Evolutionary conservation across 2,797 vertebrate genomes (phyloP).

Genomic region (Chiroxiphia lanceolata): DNA sequence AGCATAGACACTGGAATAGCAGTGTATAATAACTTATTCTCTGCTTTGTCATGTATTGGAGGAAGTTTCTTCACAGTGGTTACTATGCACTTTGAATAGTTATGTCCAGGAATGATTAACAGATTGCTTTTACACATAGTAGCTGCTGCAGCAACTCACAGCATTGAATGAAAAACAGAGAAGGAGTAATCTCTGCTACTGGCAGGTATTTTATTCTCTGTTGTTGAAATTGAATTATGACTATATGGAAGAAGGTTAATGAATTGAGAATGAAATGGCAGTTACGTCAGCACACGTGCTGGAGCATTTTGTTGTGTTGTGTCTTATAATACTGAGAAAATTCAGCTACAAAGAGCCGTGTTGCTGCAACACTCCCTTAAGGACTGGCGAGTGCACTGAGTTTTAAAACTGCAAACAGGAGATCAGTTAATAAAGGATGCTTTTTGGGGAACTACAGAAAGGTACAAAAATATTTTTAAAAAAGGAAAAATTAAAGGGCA

Average conservation of each 20-base stretch:
- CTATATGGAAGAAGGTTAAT: neutral
- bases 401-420: neutral
- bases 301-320: neutral
- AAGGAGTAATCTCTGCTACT: neutral
- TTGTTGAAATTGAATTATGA: neutral
- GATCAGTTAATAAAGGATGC: neutral
- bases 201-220: neutral
- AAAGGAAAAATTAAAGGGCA: neutral
- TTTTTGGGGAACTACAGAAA: neutral
- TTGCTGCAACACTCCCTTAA: neutral
- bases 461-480: neutral
- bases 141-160: neutral
- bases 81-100: neutral
- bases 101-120: neutral
- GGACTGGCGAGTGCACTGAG: accelerated
- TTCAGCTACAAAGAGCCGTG: neutral
- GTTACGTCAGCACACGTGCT: neutral
- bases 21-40: neutral
- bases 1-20: neutral
- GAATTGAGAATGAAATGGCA: neutral
- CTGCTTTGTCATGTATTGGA: neutral
- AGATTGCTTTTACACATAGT: neutral
- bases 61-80: neutral
- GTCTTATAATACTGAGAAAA: neutral
- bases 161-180: neutral